phyloP scores from a whole-genome alignment of 1,140 invertebrate species.

The Bursaphelenchus mucronatus region DNA sequence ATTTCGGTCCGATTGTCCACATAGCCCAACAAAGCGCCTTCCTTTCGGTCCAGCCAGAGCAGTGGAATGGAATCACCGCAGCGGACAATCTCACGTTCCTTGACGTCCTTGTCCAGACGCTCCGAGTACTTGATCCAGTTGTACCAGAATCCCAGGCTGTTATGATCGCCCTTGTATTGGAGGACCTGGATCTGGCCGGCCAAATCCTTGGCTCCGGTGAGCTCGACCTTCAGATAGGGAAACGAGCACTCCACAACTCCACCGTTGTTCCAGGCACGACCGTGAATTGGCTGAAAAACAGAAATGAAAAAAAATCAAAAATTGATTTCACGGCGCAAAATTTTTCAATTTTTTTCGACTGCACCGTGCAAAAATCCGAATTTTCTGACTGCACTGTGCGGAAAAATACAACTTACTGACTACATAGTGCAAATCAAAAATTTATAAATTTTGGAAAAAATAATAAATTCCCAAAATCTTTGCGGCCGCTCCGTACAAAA shows the following conservation, averaged over 20 bases:
- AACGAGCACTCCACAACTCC: constrained; percentile 45
- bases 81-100: constrained; percentile 41
- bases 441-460: too few species aligned
- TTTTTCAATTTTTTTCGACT: too few species aligned
- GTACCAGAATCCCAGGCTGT: constrained; percentile 42
- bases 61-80: constrained; percentile 49
- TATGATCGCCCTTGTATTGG: constrained; percentile 40
- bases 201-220: constrained; percentile 35
- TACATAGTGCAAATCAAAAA: too few species aligned
- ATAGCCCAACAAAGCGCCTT: constrained; percentile 40
- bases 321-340: too few species aligned
- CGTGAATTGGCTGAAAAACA: constrained; percentile 21
- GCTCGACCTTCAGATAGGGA: constrained; percentile 41
- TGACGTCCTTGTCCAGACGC: constrained; percentile 37
- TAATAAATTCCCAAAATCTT: too few species aligned
- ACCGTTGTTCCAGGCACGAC: constrained; percentile 45
- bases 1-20: constrained; percentile 51
- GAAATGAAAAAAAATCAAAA: too few species aligned
- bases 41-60: constrained; percentile 38
- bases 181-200: constrained; percentile 42
- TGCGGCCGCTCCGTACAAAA: too few species aligned
- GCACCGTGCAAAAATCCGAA: too few species aligned
- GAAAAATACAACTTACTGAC: too few species aligned
- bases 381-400: too few species aligned
- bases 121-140: constrained; percentile 54